Evolutionary conservation across 2,888 invertebrate species (phyloP), one percentile per base, ranked within the genome.

Genomic region (Microctonus aethiopoides): DNA sequence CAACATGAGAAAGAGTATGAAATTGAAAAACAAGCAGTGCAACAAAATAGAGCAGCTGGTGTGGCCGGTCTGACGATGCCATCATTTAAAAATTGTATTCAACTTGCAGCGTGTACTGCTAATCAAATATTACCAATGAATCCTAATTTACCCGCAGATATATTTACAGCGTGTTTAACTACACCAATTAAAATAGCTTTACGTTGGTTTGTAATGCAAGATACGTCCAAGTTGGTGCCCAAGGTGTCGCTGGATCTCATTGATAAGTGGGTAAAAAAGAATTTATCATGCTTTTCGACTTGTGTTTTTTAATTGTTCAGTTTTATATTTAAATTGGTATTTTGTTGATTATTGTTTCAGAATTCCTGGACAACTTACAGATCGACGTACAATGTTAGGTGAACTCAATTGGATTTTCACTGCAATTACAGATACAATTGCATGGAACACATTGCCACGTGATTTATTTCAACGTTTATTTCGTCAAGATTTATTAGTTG

Each of bases 361-460:
- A 87, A 96, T 99, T 80, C 99, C 99, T 7, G 99, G 99, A 1
- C 94, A 95, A 84, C 91, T 98, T 77, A 95, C 94, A 77, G 98
- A 99, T 88, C 90, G 98, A 22, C 91, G 97, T 79, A 98, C 99
- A 32, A 97, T 99, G 95, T 90, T 99, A 76, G 99, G 99, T 60
- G 99, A 99, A 88, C 89, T 99, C 72, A 99, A 99, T 89, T 99
- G 99, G 99, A 98, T 99, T 84, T 99, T 99, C 88, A 99, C 99
- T 1, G 99, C 99, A 56, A 98, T 99, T 79, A 99, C 99, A 0
- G 99, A 99, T 87, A 99, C 99, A 10, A 99, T 99, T 83, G 99
- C 99, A 0, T 99, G 99, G 99, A 98, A 98, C 86, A 95, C 95
- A 52, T 89, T 99, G 80, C 96, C 98, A 4, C 90, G 95, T 89